phyloP scores from a whole-genome alignment of 1,140 invertebrate species.

The Rhagoletis zephyria region DNA sequence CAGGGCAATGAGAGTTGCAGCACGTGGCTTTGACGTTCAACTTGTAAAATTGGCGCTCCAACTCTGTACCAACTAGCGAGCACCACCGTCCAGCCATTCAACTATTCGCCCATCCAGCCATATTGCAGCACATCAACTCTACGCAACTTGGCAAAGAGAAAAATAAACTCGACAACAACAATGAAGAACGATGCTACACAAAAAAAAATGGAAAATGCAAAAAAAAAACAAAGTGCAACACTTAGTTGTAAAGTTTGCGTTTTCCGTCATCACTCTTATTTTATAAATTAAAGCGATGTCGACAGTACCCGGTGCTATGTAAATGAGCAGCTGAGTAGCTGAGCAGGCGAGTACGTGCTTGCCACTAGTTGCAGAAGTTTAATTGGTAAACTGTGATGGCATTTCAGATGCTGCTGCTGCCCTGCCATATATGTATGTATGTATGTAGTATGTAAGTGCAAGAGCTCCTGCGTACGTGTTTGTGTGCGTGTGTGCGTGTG shows the following conservation, averaged over 20 bases:
- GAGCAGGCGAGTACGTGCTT: slow-evolving; percentile 32
- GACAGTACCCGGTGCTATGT: slow-evolving; percentile 6
- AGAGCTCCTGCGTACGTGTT: neutral
- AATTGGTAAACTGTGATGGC: slow-evolving; percentile 46
- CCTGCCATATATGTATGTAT: neutral
- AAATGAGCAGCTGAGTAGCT: slow-evolving; percentile 36
- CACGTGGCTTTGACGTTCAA: slow-evolving; percentile 16
- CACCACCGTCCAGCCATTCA: neutral
- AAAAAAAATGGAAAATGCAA: neutral
- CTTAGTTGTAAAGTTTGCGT: slow-evolving; percentile 43
- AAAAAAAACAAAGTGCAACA: slow-evolving; percentile 28
- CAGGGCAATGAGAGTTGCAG: neutral
- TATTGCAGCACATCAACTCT: neutral
- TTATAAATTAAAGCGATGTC: slow-evolving; percentile 47
- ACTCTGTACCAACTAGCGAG: neutral
- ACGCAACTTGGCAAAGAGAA: neutral
- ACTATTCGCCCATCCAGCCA: neutral
- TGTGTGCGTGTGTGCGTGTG: neutral
- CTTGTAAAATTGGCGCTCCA: slow-evolving; percentile 24
- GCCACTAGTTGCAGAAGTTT: slow-evolving; percentile 35
- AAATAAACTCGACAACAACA: neutral
- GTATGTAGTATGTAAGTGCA: neutral
- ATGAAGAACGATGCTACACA: neutral
- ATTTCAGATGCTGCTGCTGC: slow-evolving; percentile 4
- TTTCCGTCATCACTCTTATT: slow-evolving; percentile 45